Evolutionary conservation across 2,113 vertebrate species (phyloP).

Genomic region (Aix galericulata): DNA sequence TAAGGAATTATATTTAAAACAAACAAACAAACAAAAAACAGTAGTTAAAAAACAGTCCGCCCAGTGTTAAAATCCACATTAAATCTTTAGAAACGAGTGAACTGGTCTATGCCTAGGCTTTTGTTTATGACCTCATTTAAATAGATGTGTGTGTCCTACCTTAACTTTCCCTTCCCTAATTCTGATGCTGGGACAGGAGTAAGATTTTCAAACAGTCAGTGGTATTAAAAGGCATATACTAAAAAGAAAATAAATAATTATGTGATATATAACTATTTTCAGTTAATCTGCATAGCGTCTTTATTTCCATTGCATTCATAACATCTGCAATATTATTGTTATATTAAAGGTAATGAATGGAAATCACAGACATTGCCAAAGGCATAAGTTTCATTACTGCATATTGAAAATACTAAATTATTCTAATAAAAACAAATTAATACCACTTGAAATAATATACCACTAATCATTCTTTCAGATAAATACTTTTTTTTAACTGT

Average conservation of each 20-base stretch:
- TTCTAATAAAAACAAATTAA: not conserved
- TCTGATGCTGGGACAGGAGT: rapidly evolving
- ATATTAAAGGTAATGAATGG: not conserved
- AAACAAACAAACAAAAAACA: not conserved
- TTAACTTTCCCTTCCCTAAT: not conserved
- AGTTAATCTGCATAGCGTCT: not conserved
- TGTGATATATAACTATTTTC: not conserved
- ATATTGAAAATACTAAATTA: not conserved
- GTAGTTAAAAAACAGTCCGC: rapidly evolving
- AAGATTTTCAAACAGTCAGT: not conserved
- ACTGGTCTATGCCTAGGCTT: rapidly evolving
- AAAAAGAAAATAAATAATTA: not conserved
- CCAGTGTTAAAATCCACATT: not conserved
- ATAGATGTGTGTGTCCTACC: rapidly evolving
- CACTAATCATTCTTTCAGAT: not conserved
- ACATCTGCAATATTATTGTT: not conserved
- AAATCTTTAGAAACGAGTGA: not conserved
- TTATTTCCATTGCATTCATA: not conserved
- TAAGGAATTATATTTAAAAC: no score
- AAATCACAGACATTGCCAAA: not conserved
- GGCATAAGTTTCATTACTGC: not conserved
- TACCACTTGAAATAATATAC: not conserved
- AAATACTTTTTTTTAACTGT: not conserved
- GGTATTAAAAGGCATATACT: not conserved
- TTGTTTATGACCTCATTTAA: not conserved